Evolutionary conservation across 2,113 vertebrate genomes (phyloP).

Genomic region (Platanista minor): DNA sequence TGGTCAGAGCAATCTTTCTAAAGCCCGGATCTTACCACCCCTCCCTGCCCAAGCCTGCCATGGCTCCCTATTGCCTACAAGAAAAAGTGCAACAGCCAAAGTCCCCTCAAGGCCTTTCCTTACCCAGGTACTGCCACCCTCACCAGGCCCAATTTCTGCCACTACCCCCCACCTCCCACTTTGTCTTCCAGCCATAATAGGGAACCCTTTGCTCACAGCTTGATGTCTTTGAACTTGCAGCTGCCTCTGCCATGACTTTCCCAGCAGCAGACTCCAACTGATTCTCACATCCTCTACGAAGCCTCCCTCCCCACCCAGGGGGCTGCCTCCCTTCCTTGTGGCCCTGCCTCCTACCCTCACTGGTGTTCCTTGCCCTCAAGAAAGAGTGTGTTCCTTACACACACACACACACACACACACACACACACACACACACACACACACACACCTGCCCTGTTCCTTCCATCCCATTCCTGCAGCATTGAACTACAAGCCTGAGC

Average conservation of each 20-base stretch:
- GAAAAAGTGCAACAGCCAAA: neutral
- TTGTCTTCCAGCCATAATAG: conserved; percentile 37
- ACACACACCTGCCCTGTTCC: neutral
- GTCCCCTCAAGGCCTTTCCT: neutral
- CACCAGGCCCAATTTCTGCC: neutral
- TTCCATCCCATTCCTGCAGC: neutral
- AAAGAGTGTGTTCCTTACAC: neutral
- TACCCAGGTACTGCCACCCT: neutral
- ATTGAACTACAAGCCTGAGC: neutral
- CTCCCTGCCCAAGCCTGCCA: neutral
- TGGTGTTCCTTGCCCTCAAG: neutral
- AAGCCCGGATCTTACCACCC: neutral
- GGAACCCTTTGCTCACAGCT: conserved; percentile 57
- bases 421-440: too few relatives aligned
- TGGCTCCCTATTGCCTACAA: neutral
- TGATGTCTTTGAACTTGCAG: conserved; percentile 62
- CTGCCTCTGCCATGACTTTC: conserved; percentile 63
- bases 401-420: neutral
- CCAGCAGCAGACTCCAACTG: neutral
- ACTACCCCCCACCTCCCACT: neutral
- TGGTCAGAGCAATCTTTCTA: neutral
- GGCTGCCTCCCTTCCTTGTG: neutral
- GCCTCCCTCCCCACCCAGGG: neutral
- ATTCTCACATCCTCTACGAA: conserved; percentile 22
- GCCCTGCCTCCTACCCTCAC: neutral